Evolutionary conservation across 2,113 vertebrate genomes (phyloP), one percentile per base, ranked within the genome.

Genomic region (Nesoenas mayeri): DNA sequence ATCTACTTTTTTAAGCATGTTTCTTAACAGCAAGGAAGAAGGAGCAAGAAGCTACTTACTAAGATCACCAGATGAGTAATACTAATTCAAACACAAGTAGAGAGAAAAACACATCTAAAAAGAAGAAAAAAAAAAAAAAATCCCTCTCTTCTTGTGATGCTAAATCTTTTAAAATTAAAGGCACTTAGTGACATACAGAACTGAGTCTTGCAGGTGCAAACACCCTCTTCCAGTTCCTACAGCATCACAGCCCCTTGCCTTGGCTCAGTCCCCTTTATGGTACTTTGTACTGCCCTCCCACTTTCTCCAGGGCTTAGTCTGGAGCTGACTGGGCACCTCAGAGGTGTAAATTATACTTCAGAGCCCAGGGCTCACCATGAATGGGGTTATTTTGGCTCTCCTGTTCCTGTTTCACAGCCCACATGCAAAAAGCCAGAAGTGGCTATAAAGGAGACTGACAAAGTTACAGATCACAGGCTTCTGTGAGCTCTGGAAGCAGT

Each of bases 251-350:
- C 12, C 42, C 31, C n/a, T 72, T 42, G 22, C 26, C 73, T 61
- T 24, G 20, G 26, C 14, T n/a, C n/a, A 85, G 13, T 17, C n/a
- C 3, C 1, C 7, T 1, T 44, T 28, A 15, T 0, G 0, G 34
- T 32, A n/a, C 36, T 82, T 51, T 48, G 10, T 31, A 31, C 24
- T 11, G 14, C 34, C 24, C 34, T 85, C 42, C 29, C 40, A 16
- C 32, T 32, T 40, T 22, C 44, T 19, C 47, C 58, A 50, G 22
- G 7, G 6, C 38, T 50, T 36, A 13, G 19, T 19, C 38, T 60
- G 72, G 38, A 77, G 42, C 21, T 31, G n/a, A 34, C n/a, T 66
- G 47, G 31, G 40, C 48, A 79, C 34, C 81, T 90, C 72, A 10
- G 47, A 70, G 28, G 36, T 40, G 50, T 74, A 91, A 86, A 36